These are phyloP conservation scores for Regulus satrapa DNA, from an alignment of 2,113 vertebrate genomes.

Conservation along the genomic window DNA sequence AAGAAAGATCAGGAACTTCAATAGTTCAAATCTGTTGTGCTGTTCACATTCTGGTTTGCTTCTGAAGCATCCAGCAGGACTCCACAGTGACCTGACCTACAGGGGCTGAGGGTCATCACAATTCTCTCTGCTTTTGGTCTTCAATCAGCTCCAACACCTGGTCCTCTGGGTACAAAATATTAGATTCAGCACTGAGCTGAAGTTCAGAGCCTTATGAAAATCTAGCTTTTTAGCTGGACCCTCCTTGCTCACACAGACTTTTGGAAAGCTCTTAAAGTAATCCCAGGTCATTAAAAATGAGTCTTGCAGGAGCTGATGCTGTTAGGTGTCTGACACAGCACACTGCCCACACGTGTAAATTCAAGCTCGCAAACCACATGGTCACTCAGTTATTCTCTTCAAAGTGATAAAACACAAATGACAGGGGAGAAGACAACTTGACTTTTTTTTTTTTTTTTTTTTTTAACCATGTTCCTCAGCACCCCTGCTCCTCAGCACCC, in stretches of 20 bases:
- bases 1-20: not conserved
- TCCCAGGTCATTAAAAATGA: not conserved
- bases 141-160: not conserved
- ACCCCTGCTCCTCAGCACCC: not conserved
- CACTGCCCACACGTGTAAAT: rapidly evolving
- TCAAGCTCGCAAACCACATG: not conserved
- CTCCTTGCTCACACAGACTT: not conserved
- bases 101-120: not conserved
- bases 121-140: not conserved
- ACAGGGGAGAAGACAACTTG: not conserved
- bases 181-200: not conserved
- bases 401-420: not conserved
- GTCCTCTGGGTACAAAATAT: not conserved
- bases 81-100: rapidly evolving
- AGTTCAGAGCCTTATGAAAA: not conserved
- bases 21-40: not conserved
- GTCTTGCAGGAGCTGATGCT: not conserved
- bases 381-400: not conserved
- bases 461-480: not conserved
- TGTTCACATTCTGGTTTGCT: not conserved
- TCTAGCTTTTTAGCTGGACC: not conserved
- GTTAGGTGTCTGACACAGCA: rapidly evolving
- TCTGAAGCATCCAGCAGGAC: not conserved
- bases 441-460: not conserved
- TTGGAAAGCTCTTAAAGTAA: not conserved